Base-by-base conservation (phyloP, 1,140 invertebrate species). In the Zaprionus ornatus region DNA sequence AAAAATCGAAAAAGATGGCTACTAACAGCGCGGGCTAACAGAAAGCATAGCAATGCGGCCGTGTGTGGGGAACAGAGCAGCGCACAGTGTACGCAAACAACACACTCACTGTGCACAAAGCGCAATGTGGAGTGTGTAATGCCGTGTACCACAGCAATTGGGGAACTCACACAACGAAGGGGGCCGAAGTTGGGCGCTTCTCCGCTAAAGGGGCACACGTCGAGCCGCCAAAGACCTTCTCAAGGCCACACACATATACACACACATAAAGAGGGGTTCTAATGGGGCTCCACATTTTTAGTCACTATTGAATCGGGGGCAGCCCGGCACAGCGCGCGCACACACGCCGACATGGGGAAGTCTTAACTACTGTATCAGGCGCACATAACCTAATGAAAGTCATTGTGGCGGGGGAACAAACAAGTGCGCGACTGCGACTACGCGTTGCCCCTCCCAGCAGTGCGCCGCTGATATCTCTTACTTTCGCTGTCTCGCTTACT, bases 1-100 rank as follows among this genome's bases (percentile, higher is more conserved):
- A 85, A 88, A 88, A 91, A 91, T 90, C 80, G 82, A 90, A 88
- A 90, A 91, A 91, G 81, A 91, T 91, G 90, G 90, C 90, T 90
- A 91, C 90, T 91, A 86, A 69, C 82, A 79, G 78, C 80, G 90
- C 90, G 90, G 90, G 90, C 82, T 76, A 86, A 90, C 90, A 91
- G 90, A 91, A 91, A 82, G 25, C 67, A 73, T 90, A 90, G 85
- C 73, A 74, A 52, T 71, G 61, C 71, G 32, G 70, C 73, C 52
- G 66, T 27, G 50, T 55, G 52, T 55, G 48, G 75, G 50, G 72
- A 74, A 56, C 17, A 12, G 42, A 17, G 42, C 9, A 37, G 45
- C 45, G 19, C 45, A 23, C 45, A 23, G 45, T 50, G 45, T 19
- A 45, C 40, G 19, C 6, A 45, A 45, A 45, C n/a, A 21, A 50